A percentile compares a stretch with the other conserved stretches of the same genome.
Conservation (phyloP, 2,888 invertebrate species). For the Leucoptera coffeella region DNA sequence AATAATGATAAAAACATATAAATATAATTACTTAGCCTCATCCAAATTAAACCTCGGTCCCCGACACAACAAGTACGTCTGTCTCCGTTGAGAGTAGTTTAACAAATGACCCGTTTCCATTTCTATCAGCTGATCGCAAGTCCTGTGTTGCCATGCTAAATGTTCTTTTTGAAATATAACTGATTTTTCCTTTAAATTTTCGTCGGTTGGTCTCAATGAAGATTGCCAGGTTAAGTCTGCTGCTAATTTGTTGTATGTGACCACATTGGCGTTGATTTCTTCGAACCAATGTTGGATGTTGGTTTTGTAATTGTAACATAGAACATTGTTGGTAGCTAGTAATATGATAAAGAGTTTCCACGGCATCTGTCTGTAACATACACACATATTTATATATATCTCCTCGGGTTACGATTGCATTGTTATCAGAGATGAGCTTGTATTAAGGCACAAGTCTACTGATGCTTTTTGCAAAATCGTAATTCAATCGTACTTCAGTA, state of each 20-base stretch:
- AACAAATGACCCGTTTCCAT: constrained; percentile 14
- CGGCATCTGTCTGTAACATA: too few species aligned
- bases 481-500: too few species aligned
- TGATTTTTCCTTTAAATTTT: constrained; percentile 13
- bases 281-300: constrained; percentile 15
- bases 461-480: too few species aligned
- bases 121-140: constrained; percentile 16
- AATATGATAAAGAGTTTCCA: too few species aligned
- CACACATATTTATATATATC: too few species aligned
- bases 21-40: constrained; percentile 52
- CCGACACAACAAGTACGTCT: constrained; percentile 56
- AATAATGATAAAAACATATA: too few species aligned
- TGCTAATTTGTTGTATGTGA: constrained; percentile 19
- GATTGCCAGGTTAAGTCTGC: constrained; percentile 34
- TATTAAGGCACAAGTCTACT: too few species aligned
- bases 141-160: constrained; percentile 20
- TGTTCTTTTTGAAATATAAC: constrained; percentile 17
- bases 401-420: too few species aligned
- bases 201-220: constrained; percentile 18
- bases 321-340: too few species aligned
- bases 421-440: too few species aligned
- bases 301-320: too few species aligned
- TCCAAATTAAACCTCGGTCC: constrained; percentile 53
- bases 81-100: constrained; percentile 32
- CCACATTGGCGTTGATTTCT: constrained; percentile 19